Percentiles rank a stretch among this genome's conserved stretches.
Evolutionary conservation across 2,888 invertebrate genomes (phyloP).

Genomic region (Drosophila paranaensis): DNA sequence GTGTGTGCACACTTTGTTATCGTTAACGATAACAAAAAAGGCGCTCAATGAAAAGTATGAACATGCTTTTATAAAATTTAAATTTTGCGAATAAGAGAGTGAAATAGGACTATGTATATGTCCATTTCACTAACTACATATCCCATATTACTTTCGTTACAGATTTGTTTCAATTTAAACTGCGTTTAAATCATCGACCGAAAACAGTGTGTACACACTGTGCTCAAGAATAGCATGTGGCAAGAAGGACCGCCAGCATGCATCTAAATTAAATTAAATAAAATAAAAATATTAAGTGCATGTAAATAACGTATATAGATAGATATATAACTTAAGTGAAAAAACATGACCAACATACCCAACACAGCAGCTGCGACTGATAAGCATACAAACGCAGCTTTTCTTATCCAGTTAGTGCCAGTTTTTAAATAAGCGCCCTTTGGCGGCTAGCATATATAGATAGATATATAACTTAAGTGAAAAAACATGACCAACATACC

Average conservation of each 20-base stretch:
- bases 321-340: too few species aligned
- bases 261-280: neutral
- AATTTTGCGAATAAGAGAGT: too few species aligned
- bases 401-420: neutral
- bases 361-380: too few species aligned
- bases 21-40: neutral
- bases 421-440: conserved; percentile 1
- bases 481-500: neutral
- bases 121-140: too few species aligned
- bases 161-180: too few species aligned
- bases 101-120: too few species aligned
- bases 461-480: too few species aligned
- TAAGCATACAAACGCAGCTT: neutral
- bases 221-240: fast-evolving
- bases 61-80: neutral
- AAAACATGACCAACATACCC: neutral
- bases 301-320: neutral
- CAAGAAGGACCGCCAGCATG: too few species aligned
- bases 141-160: too few species aligned
- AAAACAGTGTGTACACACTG: neutral
- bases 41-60: neutral
- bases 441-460: conserved; percentile 5
- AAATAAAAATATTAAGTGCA: neutral
- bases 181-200: neutral
- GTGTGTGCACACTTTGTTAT: neutral